Percentiles rank a stretch among this genome's conserved stretches.
Conservation (phyloP, 2,888 invertebrate genomes). For the Therioaphis trifolii region DNA sequence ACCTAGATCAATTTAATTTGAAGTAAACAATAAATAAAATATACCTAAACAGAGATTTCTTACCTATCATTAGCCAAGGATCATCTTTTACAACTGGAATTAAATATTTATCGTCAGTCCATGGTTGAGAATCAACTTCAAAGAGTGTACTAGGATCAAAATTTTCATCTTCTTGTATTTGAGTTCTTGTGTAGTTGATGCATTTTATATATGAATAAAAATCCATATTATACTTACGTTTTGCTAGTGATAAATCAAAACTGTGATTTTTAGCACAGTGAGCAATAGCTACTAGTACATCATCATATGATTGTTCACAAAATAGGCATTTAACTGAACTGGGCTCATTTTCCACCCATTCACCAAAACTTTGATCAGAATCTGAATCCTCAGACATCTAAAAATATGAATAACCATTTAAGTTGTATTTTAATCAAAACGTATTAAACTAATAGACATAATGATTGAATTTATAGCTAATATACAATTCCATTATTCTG, state of each 20-base stretch:
- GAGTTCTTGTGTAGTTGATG: conserved; percentile 81
- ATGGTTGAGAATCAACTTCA: conserved; percentile 72
- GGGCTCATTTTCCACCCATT: conserved; percentile 69
- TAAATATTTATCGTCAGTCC: conserved; percentile 83
- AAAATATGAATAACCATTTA: background rate
- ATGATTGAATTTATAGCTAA: too few relatives aligned
- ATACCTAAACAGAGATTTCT: conserved; percentile 64
- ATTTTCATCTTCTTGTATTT: conserved; percentile 71
- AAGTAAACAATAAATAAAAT: too few relatives aligned
- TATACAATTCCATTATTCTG: too few relatives aligned
- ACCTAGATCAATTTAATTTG: too few relatives aligned
- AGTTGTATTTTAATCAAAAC: too few relatives aligned
- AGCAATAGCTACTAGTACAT: conserved; percentile 75
- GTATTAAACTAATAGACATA: too few relatives aligned
- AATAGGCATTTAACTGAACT: conserved; percentile 77
- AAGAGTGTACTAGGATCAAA: conserved; percentile 68
- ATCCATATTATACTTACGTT: conserved; percentile 80
- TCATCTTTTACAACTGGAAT: conserved; percentile 80
- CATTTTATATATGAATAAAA: conserved; percentile 77
- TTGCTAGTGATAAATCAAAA: conserved; percentile 76
- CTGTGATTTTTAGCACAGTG: conserved; percentile 77
- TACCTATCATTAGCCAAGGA: conserved; percentile 86
- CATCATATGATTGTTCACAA: conserved; percentile 75
- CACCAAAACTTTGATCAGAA: conserved; percentile 52
- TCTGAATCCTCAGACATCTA: conserved; percentile 57